Percentiles rank a stretch among this genome's conserved stretches.
phyloP scores from a whole-genome alignment of 2,113 vertebrate species.

The Myocastor coypus region DNA sequence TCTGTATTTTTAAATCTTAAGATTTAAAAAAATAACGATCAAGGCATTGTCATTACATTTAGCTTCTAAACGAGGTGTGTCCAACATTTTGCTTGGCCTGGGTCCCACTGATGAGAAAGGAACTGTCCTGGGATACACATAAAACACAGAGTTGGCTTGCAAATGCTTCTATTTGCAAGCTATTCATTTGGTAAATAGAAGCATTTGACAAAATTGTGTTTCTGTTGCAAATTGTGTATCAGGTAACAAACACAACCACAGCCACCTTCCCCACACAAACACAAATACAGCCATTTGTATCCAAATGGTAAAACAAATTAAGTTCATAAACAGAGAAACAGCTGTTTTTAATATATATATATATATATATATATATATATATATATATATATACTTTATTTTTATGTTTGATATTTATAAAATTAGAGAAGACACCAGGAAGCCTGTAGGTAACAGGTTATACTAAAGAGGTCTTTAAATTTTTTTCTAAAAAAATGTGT shows the following conservation, averaged over 20 bases:
- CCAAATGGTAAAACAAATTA: neutral
- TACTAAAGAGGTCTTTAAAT: neutral
- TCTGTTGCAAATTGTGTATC: neutral
- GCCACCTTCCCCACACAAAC: neutral
- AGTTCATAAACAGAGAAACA: neutral
- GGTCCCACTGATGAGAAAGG: neutral
- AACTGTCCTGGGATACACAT: neutral
- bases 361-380: neutral
- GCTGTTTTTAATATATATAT: neutral
- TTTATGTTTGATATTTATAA: neutral
- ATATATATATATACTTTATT: neutral
- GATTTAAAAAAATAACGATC: constrained; percentile 15
- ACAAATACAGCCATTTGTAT: neutral
- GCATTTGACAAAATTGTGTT: neutral
- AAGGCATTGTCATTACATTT: neutral
- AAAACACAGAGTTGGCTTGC: neutral
- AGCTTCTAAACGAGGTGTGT: neutral
- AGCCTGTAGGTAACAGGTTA: neutral
- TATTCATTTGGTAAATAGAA: neutral
- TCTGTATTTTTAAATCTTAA: constrained; percentile 16
- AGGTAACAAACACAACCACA: neutral
- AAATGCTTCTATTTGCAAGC: neutral
- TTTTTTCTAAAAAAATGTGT: neutral
- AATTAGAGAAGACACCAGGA: too few relatives aligned
- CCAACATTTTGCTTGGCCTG: neutral